A percentile compares a stretch with the other conserved stretches of the same genome.
Conservation (phyloP, 2,797 vertebrate genomes). For the Austrolebias charrua region DNA sequence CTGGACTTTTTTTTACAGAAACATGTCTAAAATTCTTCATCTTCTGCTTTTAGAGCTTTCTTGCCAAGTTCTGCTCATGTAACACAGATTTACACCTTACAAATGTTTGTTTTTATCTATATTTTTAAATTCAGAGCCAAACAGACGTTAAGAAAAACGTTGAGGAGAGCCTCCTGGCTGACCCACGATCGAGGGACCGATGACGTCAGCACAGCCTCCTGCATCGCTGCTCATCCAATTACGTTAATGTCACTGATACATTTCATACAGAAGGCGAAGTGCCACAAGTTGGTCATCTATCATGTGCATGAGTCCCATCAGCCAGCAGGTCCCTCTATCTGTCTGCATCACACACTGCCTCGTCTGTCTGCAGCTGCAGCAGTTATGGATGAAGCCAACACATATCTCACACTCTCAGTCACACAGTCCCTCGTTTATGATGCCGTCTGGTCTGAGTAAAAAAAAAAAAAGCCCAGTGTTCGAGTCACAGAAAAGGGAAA, state of each 20-base stretch:
- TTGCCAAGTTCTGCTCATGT: too few species aligned
- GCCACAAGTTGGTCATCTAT: conserved; percentile 47
- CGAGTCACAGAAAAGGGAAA: conserved; percentile 38
- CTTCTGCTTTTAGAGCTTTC: too few species aligned
- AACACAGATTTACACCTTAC: not conserved
- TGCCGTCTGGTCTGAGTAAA: conserved; percentile 65
- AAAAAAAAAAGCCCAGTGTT: conserved; percentile 75
- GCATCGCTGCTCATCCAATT: conserved; percentile 58
- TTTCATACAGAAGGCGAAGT: conserved; percentile 58
- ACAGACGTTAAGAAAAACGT: not conserved
- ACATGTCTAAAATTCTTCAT: too few species aligned
- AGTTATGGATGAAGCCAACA: conserved; percentile 54
- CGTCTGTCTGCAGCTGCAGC: conserved; percentile 46
- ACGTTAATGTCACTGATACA: conserved; percentile 46
- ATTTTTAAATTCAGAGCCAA: not conserved
- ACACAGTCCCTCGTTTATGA: conserved; percentile 69
- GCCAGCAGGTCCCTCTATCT: conserved; percentile 23
- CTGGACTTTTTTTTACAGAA: too few species aligned
- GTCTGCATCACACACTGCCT: conserved; percentile 53
- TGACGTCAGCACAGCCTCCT: conserved; percentile 22
- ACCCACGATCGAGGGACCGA: not conserved
- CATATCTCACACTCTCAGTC: conserved; percentile 51
- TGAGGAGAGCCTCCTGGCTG: conserved; percentile 10
- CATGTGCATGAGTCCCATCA: conserved; percentile 36
- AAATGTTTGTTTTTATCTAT: not conserved